Base-by-base conservation (phyloP, 1,140 invertebrate species). In the Formica exsecta region DNA sequence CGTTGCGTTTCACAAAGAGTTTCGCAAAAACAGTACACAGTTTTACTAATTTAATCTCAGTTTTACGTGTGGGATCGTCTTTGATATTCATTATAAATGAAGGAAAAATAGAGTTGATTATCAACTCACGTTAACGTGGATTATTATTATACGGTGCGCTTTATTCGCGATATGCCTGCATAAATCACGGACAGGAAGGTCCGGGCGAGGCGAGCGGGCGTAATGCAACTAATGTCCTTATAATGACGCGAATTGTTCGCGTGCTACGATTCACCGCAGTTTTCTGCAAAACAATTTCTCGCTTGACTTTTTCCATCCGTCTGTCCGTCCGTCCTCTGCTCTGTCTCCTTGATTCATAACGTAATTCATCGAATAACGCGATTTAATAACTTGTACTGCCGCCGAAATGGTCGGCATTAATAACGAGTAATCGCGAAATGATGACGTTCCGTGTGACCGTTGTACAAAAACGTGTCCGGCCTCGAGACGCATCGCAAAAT, bases 191-290 rank as follows among this genome's bases (percentile, higher is more conserved):
- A 7, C 2, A 70, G 36, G 22, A 71, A 71, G 9, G 19, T 25
- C 51, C 4, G 66, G 6, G 36, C 9, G 25, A 44, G 51, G 66
- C 44, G 61, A 22, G 22, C 11, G 48, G 29, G 29, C 44, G 32
- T 32, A 73, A 64, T 68, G 61, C 25, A 64, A 59, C 71, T 90
- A 91, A 91, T 91, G 87, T 51, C 32, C 62, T 92, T 91, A 90
- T 92, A 92, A 90, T 90, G 86, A 87, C 87, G 48, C 70, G 70
- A 89, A 89, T 90, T 90, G 70, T 70, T 65, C 29, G 48, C 77
- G 48, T 48, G 65, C n/a, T n/a, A 11, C 38, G 7, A 73, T 73
- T 87, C 48, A 36, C 36, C 61, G 68, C 59, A 38, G 77, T 88
- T 86, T 89, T 71, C 62, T 57, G 61, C 86, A 36, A 66, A 84